Conservation (phyloP, 2,797 vertebrate genomes). For the Myiothlypis chrysogaster region DNA sequence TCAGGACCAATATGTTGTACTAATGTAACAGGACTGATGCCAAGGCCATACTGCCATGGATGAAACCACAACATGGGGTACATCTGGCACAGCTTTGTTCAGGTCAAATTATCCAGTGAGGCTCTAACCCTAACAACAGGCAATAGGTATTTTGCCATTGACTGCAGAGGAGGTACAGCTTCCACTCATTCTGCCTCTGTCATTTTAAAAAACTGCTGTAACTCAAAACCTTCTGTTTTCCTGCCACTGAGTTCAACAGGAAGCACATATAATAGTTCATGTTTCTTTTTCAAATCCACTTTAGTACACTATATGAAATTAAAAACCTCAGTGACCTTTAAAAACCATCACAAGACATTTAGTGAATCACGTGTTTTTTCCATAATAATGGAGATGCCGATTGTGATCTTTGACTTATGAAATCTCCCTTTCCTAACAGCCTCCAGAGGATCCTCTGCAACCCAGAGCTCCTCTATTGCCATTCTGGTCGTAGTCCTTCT, state of each 20-base stretch:
- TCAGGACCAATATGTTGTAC: background rate
- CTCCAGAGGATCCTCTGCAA: background rate
- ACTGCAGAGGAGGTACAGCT: background rate
- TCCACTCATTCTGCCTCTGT: background rate
- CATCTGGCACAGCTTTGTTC: background rate
- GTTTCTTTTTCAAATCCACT: slow-evolving; percentile 53
- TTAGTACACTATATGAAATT: slow-evolving; percentile 34
- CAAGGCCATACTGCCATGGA: background rate
- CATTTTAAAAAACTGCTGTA: slow-evolving; percentile 43
- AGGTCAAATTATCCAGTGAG: background rate
- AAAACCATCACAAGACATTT: slow-evolving; percentile 29
- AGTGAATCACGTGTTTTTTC: background rate
- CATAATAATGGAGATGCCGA: background rate
- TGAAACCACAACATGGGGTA: background rate
- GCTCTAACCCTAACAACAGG: background rate
- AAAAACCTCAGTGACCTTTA: slow-evolving; percentile 61
- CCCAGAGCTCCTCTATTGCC: background rate
- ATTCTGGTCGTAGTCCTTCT: background rate
- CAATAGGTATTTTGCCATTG: background rate
- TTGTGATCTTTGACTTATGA: background rate
- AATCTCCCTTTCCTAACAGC: background rate
- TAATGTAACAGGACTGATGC: background rate
- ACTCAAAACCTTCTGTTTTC: slow-evolving; percentile 38
- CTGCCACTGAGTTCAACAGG: slow-evolving; percentile 35
- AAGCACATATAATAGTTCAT: slow-evolving; percentile 47